Base-by-base conservation (phyloP, 2,888 invertebrate species). In the Ormyrus nitidulus region DNA sequence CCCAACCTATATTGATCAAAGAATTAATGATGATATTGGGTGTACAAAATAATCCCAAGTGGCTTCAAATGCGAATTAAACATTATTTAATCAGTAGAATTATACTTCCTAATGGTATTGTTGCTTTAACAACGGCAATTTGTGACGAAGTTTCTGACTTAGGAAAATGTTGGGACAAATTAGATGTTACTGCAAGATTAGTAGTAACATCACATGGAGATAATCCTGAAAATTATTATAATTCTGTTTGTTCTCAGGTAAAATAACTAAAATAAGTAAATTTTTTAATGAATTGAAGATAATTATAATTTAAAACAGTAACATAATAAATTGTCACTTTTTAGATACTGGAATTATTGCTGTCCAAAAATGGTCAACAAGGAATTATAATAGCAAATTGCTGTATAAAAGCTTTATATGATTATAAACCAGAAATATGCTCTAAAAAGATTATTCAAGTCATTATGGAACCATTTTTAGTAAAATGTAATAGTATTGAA, bases 1-100 rank as follows among this genome's bases (percentile, higher is more conserved):
- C 94, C 84, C 93, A 93, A 85, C 92, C 93, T 46, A 89, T 92
- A 68, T 91, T 95, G 53, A 93, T 95, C 86, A 94, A 93, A 86
- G 95, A 95, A 88, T 91, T 95, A n/a, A 92, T 96, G 90, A 91
- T 94, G 62, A 91, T 96, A 54, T 93, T 93, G 85, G 92, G 92
- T 87, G 88, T 91, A 11, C 89, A 87, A 76, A 91, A 92, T 54
- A 91, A 93, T 46, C 95, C 95, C 4, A 87, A 86, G 10, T 95
- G 95, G 94, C 92, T 95, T 61, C 93, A 93, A 86, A 92, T 91
- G 88, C 91, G 92, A 10, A 93, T 95, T 83, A 92, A 93, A 49
- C 92, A 91, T 81, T 93, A 93, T 85, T 89, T 96, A 84, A 93
- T 94, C 54, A 88, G 91, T 71, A 92, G 93, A 79, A 90, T 96